Evolutionary conservation across 2,888 invertebrate genomes (phyloP).

Genomic region (Amblyteles armatorius): DNA sequence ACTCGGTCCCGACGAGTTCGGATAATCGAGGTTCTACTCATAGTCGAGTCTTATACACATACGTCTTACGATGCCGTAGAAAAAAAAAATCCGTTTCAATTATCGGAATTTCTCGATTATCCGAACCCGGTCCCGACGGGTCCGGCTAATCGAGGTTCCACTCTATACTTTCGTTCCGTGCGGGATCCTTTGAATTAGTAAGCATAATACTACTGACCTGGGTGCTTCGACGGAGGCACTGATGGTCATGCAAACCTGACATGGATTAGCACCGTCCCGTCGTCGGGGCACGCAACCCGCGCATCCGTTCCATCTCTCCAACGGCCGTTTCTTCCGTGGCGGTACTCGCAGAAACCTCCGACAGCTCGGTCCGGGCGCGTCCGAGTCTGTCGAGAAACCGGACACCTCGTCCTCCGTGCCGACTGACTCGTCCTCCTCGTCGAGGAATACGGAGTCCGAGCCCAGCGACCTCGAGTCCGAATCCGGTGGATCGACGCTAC

Average conservation of each 20-base stretch:
- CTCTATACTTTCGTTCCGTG: too few relatives aligned
- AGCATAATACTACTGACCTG: slow-evolving; percentile 73
- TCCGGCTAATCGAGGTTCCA: slow-evolving; percentile 15
- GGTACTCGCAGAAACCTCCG: slow-evolving; percentile 84
- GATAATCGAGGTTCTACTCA: too few relatives aligned
- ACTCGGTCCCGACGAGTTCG: too few relatives aligned
- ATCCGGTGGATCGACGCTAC: slow-evolving; percentile 90
- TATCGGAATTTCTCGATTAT: too few relatives aligned
- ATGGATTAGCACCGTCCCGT: slow-evolving; percentile 76
- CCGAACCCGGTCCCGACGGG: neutral
- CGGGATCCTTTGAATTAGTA: too few relatives aligned
- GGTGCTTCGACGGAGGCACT: slow-evolving; percentile 82
- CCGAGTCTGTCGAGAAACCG: slow-evolving; percentile 94
- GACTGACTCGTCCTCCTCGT: slow-evolving; percentile 87
- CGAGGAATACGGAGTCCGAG: slow-evolving; percentile 93
- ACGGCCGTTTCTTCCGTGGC: slow-evolving; percentile 79
- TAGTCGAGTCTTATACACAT: too few relatives aligned
- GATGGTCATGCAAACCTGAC: slow-evolving; percentile 81
- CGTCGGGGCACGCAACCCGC: slow-evolving; percentile 82
- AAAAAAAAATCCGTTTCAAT: neutral
- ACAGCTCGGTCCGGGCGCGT: slow-evolving; percentile 84
- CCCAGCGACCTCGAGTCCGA: slow-evolving; percentile 90
- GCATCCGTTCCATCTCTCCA: slow-evolving; percentile 85
- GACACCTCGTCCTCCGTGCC: slow-evolving; percentile 95
- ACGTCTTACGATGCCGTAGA: too few relatives aligned